Conservation (phyloP, 2,113 vertebrate species). For the Dascyllus trimaculatus region DNA sequence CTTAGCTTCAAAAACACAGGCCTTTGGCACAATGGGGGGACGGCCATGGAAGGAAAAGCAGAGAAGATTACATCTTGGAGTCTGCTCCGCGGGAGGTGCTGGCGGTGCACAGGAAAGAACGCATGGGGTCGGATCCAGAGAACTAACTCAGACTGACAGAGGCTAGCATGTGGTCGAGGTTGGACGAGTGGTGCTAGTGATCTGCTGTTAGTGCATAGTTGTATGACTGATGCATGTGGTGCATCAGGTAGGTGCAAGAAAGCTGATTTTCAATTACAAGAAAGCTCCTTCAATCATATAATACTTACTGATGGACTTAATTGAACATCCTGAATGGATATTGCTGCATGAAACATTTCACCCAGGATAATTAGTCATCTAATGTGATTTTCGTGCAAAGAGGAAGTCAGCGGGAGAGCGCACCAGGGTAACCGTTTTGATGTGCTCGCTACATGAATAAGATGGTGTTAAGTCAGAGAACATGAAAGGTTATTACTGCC, state of each 20-base stretch:
- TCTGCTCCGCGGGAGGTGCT: conserved; percentile 57
- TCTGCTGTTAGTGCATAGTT: conserved; percentile 18
- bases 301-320: background rate
- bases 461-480: background rate
- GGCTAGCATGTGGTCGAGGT: conserved; percentile 46
- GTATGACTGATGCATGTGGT: conserved; percentile 6
- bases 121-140: conserved; percentile 49
- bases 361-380: conserved; percentile 13
- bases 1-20: conserved; percentile 60
- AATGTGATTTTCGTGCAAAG: conserved; percentile 24
- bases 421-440: conserved; percentile 13
- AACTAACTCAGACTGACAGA: conserved; percentile 60
- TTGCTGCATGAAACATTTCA: conserved; percentile 1
- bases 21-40: conserved; percentile 60
- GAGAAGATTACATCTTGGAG: conserved; percentile 74
- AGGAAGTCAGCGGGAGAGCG: conserved; percentile 9
- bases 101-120: conserved; percentile 49
- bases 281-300: background rate
- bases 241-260: conserved; percentile 11
- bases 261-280: conserved; percentile 7
- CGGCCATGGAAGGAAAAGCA: conserved; percentile 51
- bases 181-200: conserved; percentile 40
- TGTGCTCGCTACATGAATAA: conserved; percentile 30
- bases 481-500: conserved; percentile 17
- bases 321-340: conserved; percentile 3